Evolutionary conservation across 1,140 invertebrate genomes (phyloP), one percentile per base, ranked within the genome.

Genomic region (Meteorus sp.): DNA sequence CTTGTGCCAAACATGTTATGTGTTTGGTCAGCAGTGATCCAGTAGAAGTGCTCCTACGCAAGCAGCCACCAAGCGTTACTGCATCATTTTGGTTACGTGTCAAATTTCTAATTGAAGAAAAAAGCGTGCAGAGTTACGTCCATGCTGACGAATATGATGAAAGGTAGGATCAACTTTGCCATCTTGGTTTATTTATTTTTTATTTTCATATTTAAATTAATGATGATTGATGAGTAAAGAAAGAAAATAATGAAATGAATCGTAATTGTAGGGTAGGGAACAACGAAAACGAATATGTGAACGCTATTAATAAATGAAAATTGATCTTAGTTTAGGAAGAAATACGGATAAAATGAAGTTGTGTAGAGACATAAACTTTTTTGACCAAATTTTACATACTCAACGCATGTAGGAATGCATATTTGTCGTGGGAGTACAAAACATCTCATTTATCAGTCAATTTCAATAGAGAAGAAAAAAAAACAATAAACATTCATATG

Each of bases 71-170:
- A 7, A 93, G 93, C 33, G 92, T 97, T 29, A 97, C 95, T 1
- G 94, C 95, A 4, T 96, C 95, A 1, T 99, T 99, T 80, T 99
- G 97, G 74, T 95, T 99, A 75, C 86, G 95, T 37, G 95, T 99
- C 75, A 95, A 96, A 73, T 99, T 99, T 81, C 87, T 99, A 53
- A 96, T 99, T 57, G 95, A 99, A 81, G 95, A 98, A 76, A 95
- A 97, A 76, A 96, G 94, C 57, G 95, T 99, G 22, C 97, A 99
- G 80, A 96, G 92, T 70, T 99, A 98, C 81, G 95, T 95, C 19
- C 93, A 96, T 73, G 90, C 92, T 83, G 93, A 95, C 80, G 93
- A 97, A 81, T 99, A 97, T 83, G 95, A 93, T 67, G 95, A 98
- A 85, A 97, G 93, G 97, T 98, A 89, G 88, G 90, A 66, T 68